Conservation (phyloP, 2,797 vertebrate species). For the Siniperca obscura region DNA sequence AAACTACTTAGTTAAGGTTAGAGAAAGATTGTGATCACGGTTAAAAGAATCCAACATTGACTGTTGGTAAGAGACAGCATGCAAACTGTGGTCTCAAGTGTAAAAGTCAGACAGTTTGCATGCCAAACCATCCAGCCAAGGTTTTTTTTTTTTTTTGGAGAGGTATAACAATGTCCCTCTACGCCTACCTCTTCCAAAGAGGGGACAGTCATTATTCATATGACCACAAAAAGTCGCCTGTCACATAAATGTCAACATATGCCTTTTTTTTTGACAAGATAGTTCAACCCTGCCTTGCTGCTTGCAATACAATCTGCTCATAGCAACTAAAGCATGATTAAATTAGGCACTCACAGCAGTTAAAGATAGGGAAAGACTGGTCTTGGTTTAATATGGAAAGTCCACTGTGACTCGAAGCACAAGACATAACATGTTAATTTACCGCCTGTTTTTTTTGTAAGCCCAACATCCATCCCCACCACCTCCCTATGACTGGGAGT, state of each 20-base stretch:
- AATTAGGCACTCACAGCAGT: background rate
- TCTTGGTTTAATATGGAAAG: background rate
- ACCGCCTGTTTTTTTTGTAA: background rate
- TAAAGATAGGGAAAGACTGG: background rate
- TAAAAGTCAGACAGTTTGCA: background rate
- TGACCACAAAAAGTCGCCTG: background rate
- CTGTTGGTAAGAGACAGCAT: background rate
- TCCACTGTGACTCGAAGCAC: background rate
- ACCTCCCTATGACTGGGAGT: background rate
- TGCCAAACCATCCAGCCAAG: background rate
- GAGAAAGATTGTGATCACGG: background rate
- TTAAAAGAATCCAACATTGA: background rate
- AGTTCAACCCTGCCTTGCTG: background rate
- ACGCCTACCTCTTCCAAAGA: background rate
- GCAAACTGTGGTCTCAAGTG: background rate
- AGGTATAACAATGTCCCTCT: background rate
- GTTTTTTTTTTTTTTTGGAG: background rate
- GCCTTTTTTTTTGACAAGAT: constrained; percentile 6
- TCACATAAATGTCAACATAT: constrained; percentile 20
- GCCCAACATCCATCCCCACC: background rate
- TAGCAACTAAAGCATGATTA: background rate
- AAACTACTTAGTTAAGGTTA: background rate
- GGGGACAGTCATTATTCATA: background rate
- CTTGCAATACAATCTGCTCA: background rate
- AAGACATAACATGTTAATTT: background rate